phyloP scores from a whole-genome alignment of 2,113 vertebrate genomes.

The Cairina moschata region DNA sequence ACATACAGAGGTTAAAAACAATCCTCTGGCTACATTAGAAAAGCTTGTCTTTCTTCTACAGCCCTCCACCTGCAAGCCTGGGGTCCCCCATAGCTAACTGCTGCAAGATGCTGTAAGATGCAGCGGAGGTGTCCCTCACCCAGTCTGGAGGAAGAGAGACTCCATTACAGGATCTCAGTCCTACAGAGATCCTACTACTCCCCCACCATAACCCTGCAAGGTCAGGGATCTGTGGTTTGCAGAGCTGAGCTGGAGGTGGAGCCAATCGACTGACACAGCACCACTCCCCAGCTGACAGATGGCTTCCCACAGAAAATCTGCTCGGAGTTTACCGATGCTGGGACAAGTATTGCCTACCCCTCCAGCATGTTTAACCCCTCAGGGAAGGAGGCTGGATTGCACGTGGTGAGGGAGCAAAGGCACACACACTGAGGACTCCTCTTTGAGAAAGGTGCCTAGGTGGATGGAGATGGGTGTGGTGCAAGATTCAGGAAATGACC shows the following conservation, averaged over 20 bases:
- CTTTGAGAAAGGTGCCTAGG: background rate
- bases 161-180: background rate
- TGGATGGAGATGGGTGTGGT: background rate
- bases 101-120: background rate
- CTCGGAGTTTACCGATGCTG: background rate
- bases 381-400: background rate
- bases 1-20: background rate
- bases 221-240: constrained; percentile 36
- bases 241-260: constrained; percentile 43
- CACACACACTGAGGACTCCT: background rate
- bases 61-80: background rate
- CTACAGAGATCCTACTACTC: constrained; percentile 19
- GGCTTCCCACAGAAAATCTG: constrained; percentile 69
- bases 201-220: constrained; percentile 12
- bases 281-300: constrained; percentile 53
- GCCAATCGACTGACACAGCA: constrained; percentile 54
- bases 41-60: background rate
- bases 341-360: constrained; percentile 34
- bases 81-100: background rate
- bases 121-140: background rate
- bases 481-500: background rate
- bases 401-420: background rate
- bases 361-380: background rate
- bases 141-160: background rate
- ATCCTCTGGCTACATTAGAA: background rate